These are phyloP conservation scores for Rhinoderma darwinii DNA, from an alignment of 2,113 vertebrate species.

Conservation along the genomic window DNA sequence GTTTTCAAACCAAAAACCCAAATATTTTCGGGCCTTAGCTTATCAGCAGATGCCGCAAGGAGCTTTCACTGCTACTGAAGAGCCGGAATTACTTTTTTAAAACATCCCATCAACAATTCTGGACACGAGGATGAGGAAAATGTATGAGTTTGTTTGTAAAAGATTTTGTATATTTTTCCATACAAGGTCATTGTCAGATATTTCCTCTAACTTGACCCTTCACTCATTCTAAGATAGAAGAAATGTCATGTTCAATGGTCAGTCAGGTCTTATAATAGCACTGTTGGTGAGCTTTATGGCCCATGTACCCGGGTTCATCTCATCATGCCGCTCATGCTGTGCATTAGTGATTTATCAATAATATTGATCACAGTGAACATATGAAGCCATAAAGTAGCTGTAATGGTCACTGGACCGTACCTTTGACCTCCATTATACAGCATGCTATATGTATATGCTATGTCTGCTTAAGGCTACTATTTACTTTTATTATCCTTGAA, in stretches of 20 bases:
- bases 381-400: background rate
- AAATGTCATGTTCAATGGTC: background rate
- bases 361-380: background rate
- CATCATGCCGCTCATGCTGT: background rate
- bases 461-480: background rate
- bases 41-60: too few relatives aligned
- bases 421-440: background rate
- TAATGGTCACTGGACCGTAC: background rate
- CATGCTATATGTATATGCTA: background rate
- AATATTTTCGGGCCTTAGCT: too few relatives aligned
- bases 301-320: background rate
- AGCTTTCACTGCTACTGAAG: too few relatives aligned
- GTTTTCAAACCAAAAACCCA: too few relatives aligned
- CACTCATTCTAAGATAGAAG: background rate
- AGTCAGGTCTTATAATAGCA: background rate
- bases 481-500: background rate
- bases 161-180: too few relatives aligned
- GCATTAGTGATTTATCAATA: slow-evolving; percentile 22
- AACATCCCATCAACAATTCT: too few relatives aligned
- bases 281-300: slow-evolving; percentile 5
- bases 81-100: too few relatives aligned
- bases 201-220: background rate
- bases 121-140: too few relatives aligned
- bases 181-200: background rate
- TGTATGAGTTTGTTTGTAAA: too few relatives aligned